These are phyloP conservation scores for Xestoiulus laeticollis DNA, from an alignment of 2,888 invertebrate genomes.

Conservation along the genomic window DNA sequence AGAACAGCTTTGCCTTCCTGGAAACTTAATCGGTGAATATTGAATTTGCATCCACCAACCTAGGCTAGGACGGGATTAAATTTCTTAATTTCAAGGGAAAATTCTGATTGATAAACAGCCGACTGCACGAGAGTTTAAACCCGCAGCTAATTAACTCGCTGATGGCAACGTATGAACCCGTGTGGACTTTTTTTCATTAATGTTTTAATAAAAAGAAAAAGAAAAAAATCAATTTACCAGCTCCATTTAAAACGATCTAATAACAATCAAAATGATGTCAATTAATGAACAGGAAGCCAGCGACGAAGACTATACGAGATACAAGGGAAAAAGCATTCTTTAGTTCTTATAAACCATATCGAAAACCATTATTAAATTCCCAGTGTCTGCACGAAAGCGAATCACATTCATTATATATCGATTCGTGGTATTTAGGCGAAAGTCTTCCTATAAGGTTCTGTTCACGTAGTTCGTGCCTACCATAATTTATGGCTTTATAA, in stretches of 20 bases:
- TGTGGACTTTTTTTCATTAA: neutral
- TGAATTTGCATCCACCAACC: neutral
- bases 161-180: neutral
- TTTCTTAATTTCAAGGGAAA: constrained; percentile 38
- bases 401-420: neutral
- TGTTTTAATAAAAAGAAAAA: neutral
- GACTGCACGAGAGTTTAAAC: neutral
- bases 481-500: too few relatives aligned
- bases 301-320: neutral
- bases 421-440: neutral
- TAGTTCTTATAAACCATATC: neutral
- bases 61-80: neutral
- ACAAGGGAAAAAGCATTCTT: neutral
- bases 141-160: neutral
- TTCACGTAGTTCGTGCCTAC: too few relatives aligned
- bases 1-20: neutral
- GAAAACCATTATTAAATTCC: neutral
- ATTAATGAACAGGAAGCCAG: neutral
- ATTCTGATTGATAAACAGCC: neutral
- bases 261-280: constrained; percentile 4
- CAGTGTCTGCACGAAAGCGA: neutral
- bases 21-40: neutral
- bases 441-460: too few relatives aligned
- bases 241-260: neutral
- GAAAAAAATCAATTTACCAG: neutral